These are phyloP conservation scores for Pterois miles DNA, from an alignment of 2,797 vertebrate species.

Conservation along the genomic window DNA sequence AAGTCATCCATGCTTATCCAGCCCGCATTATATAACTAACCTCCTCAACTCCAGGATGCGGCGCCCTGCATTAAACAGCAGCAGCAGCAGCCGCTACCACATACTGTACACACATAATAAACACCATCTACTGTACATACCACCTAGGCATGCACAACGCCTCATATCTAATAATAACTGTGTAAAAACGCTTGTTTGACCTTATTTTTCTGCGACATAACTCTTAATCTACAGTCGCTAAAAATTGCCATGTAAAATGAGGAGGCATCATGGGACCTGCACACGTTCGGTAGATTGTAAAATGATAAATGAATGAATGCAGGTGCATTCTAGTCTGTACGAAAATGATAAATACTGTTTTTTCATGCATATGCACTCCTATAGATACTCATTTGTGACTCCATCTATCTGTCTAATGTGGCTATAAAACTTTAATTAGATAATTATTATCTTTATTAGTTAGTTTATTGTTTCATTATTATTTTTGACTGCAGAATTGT, in stretches of 20 bases:
- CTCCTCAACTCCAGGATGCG: constrained; percentile 38
- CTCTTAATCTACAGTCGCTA: constrained; percentile 24
- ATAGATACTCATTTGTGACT: not conserved
- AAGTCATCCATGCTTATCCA: constrained; percentile 68
- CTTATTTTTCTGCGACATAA: constrained; percentile 18
- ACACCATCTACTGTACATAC: constrained; percentile 6
- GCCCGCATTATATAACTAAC: constrained; percentile 63
- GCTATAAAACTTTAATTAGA: not conserved
- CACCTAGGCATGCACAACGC: not conserved
- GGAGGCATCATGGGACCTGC: constrained; percentile 3
- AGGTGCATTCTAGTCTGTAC: constrained; percentile 3
- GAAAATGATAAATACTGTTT: constrained; percentile 1
- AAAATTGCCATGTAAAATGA: not conserved
- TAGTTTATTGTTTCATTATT: not conserved
- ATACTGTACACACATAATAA: not conserved
- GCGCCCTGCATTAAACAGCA: constrained; percentile 25
- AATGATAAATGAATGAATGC: not conserved
- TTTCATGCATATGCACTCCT: not conserved
- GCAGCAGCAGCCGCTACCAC: not conserved
- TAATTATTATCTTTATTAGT: not conserved
- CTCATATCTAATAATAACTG: constrained; percentile 10
- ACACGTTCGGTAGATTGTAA: not conserved
- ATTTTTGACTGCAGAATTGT: not conserved
- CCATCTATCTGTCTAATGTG: not conserved
- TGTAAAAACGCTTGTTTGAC: constrained; percentile 16